phyloP scores from a whole-genome alignment of 2,888 invertebrate genomes.

The Morpho achilles region DNA sequence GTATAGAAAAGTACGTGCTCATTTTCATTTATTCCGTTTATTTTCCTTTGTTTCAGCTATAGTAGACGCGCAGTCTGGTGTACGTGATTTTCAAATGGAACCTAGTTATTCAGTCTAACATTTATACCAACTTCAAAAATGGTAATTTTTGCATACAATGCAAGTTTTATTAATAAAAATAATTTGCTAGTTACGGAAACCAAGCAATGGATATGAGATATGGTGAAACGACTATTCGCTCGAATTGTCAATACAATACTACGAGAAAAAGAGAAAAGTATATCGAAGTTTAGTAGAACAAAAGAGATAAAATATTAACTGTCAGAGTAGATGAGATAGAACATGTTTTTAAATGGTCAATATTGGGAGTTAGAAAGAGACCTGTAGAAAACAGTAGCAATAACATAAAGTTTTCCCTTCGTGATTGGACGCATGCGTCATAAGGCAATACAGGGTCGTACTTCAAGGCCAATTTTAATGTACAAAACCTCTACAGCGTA shows the following conservation, averaged over 20 bases:
- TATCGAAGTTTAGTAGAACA: conserved; percentile 26
- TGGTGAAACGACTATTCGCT: conserved; percentile 29
- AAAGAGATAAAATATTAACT: conserved; percentile 33
- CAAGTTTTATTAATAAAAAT: conserved; percentile 7
- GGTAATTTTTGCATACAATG: conserved; percentile 23
- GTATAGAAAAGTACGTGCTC: conserved; percentile 20
- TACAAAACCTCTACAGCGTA: no score
- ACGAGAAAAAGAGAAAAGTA: conserved; percentile 1
- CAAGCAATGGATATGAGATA: conserved; percentile 37
- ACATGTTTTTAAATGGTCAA: conserved; percentile 15
- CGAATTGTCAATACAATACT: conserved; percentile 50
- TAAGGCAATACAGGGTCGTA: conserved; percentile 46
- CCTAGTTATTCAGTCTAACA: conserved; percentile 19
- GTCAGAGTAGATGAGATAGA: conserved; percentile 32
- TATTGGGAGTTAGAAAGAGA: conserved; percentile 44
- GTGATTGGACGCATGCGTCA: conserved; percentile 75
- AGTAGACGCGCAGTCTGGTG: conserved; percentile 49
- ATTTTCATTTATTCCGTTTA: conserved; percentile 28
- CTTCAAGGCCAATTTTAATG: background rate
- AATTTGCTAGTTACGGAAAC: conserved; percentile 19
- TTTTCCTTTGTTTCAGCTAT: conserved; percentile 36
- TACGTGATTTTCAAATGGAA: conserved; percentile 39
- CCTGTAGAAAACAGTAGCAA: conserved; percentile 45
- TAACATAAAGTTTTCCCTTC: conserved; percentile 49
- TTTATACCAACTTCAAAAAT: background rate